phyloP scores from a whole-genome alignment of 2,797 vertebrate genomes.

The Bradypodion ventrale region DNA sequence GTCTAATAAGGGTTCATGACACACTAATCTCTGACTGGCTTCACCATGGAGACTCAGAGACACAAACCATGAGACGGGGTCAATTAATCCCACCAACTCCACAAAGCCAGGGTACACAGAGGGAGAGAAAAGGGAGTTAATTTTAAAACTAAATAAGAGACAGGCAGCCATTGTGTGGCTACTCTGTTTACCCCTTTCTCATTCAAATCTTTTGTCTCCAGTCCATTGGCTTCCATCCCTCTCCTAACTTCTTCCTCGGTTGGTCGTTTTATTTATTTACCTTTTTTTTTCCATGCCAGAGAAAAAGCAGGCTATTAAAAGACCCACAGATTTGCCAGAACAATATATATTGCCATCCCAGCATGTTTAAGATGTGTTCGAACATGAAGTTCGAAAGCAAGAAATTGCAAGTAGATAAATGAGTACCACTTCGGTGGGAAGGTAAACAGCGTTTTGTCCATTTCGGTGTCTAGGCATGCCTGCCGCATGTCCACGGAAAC shows the following conservation, averaged over 20 bases:
- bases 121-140: conserved; percentile 73
- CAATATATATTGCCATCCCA: no score
- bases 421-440: no score
- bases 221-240: conserved; percentile 23
- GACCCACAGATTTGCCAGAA: no score
- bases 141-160: conserved; percentile 74
- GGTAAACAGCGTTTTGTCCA: no score
- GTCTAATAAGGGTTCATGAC: conserved; percentile 51
- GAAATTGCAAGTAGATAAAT: no score
- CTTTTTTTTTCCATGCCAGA: conserved; percentile 65
- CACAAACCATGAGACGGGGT: conserved; percentile 71
- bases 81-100: conserved; percentile 82
- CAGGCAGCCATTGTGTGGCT: conserved; percentile 71
- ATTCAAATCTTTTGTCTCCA: conserved; percentile 37
- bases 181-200: conserved; percentile 54
- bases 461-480: no score
- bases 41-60: conserved; percentile 71
- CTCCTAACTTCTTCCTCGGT: not conserved
- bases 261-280: conserved; percentile 43
- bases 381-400: no score
- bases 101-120: conserved; percentile 80
- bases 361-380: not conserved
- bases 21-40: conserved; percentile 58
- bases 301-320: not conserved
- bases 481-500: no score